These are phyloP conservation scores for Chaenocephalus aceratus DNA, from an alignment of 2,113 vertebrate genomes.

Conservation along the genomic window DNA sequence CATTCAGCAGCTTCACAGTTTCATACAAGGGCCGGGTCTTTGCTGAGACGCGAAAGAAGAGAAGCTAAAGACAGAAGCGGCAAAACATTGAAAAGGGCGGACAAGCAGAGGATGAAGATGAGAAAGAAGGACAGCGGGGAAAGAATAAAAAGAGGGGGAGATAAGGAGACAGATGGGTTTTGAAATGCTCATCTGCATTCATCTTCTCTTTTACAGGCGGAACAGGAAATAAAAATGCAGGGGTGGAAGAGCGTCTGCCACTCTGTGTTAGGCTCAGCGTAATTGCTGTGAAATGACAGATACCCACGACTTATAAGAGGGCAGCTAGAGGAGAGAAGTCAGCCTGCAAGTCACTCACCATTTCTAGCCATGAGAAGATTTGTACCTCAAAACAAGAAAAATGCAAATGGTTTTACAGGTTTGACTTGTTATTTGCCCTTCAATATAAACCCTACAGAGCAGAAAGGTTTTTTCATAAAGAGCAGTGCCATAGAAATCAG, in stretches of 20 bases:
- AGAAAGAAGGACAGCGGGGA: slow-evolving; percentile 33
- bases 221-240: slow-evolving; percentile 59
- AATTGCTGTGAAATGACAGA: slow-evolving; percentile 82
- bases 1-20: slow-evolving; percentile 13
- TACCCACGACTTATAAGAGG: slow-evolving; percentile 67
- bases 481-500: slow-evolving; percentile 22
- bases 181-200: slow-evolving; percentile 60
- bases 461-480: slow-evolving; percentile 14
- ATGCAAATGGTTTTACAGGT: slow-evolving; percentile 16
- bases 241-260: slow-evolving; percentile 72
- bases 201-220: slow-evolving; percentile 46
- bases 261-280: slow-evolving; percentile 80
- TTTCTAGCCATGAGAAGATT: slow-evolving; percentile 42
- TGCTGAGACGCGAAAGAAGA: slow-evolving; percentile 20
- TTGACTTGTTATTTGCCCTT: slow-evolving; percentile 20
- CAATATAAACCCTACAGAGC: slow-evolving; percentile 5
- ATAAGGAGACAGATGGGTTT: slow-evolving; percentile 56
- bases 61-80: slow-evolving; percentile 12
- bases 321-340: slow-evolving; percentile 60
- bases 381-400: slow-evolving; percentile 21
- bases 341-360: slow-evolving; percentile 70
- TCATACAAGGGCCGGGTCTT: neutral
- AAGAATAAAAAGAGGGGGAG: slow-evolving; percentile 35
- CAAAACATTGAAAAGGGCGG: slow-evolving; percentile 7
- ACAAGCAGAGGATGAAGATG: slow-evolving; percentile 41